phyloP scores from a whole-genome alignment of 2,888 invertebrate species.

The Troilus luridus region DNA sequence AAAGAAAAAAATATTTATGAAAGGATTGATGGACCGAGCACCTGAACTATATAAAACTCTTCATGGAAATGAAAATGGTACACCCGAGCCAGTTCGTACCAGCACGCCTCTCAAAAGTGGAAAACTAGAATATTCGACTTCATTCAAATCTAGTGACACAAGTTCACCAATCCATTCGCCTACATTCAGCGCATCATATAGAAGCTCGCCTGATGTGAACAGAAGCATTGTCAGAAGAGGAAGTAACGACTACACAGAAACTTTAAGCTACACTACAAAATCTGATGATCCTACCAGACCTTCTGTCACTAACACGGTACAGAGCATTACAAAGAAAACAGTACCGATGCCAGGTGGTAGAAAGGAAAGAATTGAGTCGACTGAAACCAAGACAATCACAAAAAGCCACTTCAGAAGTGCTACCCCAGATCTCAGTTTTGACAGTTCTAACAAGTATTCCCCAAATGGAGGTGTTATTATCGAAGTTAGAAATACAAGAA shows the following conservation, averaged over 20 bases:
- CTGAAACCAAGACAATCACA: slow-evolving; percentile 80
- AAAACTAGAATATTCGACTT: slow-evolving; percentile 66
- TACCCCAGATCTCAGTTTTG: slow-evolving; percentile 71
- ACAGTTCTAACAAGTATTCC: slow-evolving; percentile 70
- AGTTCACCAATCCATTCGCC: slow-evolving; percentile 64
- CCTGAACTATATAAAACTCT: slow-evolving; percentile 81
- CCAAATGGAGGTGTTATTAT: slow-evolving; percentile 74
- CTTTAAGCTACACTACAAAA: slow-evolving; percentile 78
- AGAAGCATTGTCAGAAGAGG: slow-evolving; percentile 70
- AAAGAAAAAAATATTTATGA: slow-evolving; percentile 79
- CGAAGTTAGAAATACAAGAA: slow-evolving; percentile 72
- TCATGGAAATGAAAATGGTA: slow-evolving; percentile 73
- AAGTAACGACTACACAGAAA: slow-evolving; percentile 80
- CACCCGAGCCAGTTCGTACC: slow-evolving; percentile 61
- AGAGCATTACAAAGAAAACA: slow-evolving; percentile 79
- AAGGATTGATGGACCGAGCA: slow-evolving; percentile 79
- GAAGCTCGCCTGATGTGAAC: slow-evolving; percentile 64
- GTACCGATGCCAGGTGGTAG: slow-evolving; percentile 77
- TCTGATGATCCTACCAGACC: slow-evolving; percentile 79
- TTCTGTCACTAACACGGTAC: slow-evolving; percentile 80
- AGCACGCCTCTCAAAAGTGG: slow-evolving; percentile 68
- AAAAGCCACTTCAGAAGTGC: slow-evolving; percentile 76
- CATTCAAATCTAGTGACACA: slow-evolving; percentile 66
- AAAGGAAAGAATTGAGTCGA: slow-evolving; percentile 77
- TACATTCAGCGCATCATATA: slow-evolving; percentile 64